Evolutionary conservation across 2,888 invertebrate species (phyloP).

Genomic region (Latrodectus hesperus): DNA sequence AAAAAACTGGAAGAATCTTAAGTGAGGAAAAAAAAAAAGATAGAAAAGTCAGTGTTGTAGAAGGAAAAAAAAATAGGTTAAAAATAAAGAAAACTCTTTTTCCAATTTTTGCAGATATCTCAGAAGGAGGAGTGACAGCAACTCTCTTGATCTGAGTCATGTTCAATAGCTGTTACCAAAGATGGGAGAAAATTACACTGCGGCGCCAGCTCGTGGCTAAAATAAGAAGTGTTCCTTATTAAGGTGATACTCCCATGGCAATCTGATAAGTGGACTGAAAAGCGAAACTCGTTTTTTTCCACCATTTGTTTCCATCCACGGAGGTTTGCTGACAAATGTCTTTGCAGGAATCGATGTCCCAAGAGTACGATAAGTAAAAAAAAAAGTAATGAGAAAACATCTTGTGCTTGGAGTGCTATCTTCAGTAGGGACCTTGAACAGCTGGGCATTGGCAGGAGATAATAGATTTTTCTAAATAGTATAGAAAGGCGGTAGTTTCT

Average conservation of each 20-base stretch:
- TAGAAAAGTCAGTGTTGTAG: constrained; percentile 38
- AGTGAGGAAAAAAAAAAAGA: constrained; percentile 19
- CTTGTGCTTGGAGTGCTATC: too few relatives aligned
- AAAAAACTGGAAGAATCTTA: constrained; percentile 6
- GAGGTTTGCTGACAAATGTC: too few relatives aligned
- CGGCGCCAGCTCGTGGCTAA: constrained; percentile 35
- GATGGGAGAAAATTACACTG: constrained; percentile 39
- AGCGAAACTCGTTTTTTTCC: constrained; percentile 20
- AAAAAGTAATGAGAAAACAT: too few relatives aligned
- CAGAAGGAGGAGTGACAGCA: constrained; percentile 43
- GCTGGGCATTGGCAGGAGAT: too few relatives aligned
- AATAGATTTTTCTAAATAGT: constrained; percentile 34
- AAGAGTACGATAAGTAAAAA: too few relatives aligned
- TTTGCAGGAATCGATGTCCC: too few relatives aligned
- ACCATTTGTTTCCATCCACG: too few relatives aligned
- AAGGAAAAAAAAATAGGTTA: constrained; percentile 20
- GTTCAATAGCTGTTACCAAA: constrained; percentile 29
- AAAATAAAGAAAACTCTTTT: constrained; percentile 35
- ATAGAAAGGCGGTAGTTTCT: constrained; percentile 64
- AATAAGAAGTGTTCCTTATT: constrained; percentile 32
- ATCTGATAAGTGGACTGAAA: background rate
- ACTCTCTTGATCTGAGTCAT: constrained; percentile 51
- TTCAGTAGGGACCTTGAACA: too few relatives aligned
- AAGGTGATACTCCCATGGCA: background rate
- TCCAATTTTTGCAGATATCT: constrained; percentile 39